A percentile compares a stretch with the other conserved stretches of the same genome.
phyloP scores from a whole-genome alignment of 1,140 invertebrate genomes.

The Pseudomyrmex cubaensis region DNA sequence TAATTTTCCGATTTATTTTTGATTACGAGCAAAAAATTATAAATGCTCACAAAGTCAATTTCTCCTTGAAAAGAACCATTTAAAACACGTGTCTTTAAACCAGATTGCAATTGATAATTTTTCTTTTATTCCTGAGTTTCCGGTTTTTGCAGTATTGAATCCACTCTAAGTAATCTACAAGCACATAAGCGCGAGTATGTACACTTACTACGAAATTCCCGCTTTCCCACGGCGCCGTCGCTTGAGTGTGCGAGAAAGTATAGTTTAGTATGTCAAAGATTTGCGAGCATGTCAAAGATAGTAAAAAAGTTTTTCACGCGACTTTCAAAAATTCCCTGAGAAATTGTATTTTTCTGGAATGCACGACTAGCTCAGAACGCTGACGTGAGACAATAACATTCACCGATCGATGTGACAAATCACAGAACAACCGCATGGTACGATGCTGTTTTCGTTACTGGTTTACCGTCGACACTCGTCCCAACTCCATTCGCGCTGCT shows the following conservation, averaged over 20 bases:
- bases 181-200: neutral
- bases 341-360: neutral
- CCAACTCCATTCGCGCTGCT: neutral
- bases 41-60: too few relatives aligned
- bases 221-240: slow-evolving; percentile 3
- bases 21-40: neutral
- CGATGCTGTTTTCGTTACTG: slow-evolving; percentile 20
- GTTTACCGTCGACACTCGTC: neutral
- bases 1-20: neutral
- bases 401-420: slow-evolving; percentile 15
- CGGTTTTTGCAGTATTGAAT: neutral
- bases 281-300: neutral
- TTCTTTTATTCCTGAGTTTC: neutral
- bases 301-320: neutral
- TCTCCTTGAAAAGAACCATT: neutral
- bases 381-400: neutral
- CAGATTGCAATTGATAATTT: neutral
- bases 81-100: slow-evolving; percentile 32
- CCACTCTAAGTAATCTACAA: neutral
- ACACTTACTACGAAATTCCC: slow-evolving; percentile 9
- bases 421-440: slow-evolving; percentile 8
- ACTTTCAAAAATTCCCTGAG: slow-evolving; percentile 22
- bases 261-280: neutral
- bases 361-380: neutral
- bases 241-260: neutral